phyloP scores from a whole-genome alignment of 2,888 invertebrate species.

The Leistus spinibarbis region DNA sequence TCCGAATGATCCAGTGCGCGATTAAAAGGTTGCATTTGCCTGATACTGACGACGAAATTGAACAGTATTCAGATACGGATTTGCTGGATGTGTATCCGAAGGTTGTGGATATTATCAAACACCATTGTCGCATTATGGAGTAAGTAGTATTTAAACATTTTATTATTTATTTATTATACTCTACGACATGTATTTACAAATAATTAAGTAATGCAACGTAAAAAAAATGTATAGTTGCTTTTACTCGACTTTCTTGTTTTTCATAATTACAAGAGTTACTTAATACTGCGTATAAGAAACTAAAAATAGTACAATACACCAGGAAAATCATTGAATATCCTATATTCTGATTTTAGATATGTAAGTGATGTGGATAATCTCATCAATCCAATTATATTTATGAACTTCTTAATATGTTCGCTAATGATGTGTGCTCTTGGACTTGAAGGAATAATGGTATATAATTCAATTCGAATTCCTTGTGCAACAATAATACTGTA shows the following conservation, averaged over 20 bases:
- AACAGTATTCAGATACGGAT: background rate
- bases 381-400: conserved; percentile 7
- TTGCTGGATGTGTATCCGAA: conserved; percentile 1
- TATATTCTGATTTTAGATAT: conserved; percentile 7
- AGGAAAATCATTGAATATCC: too few relatives aligned
- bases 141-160: background rate
- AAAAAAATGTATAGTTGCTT: too few relatives aligned
- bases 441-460: conserved; percentile 6
- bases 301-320: too few relatives aligned
- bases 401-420: conserved; percentile 3
- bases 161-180: too few relatives aligned
- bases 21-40: conserved; percentile 1
- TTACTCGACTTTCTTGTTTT: too few relatives aligned
- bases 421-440: conserved; percentile 8
- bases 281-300: too few relatives aligned
- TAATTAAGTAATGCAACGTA: too few relatives aligned
- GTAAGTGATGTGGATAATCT: background rate
- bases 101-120: background rate
- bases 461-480: background rate
- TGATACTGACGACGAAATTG: background rate
- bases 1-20: conserved; percentile 4
- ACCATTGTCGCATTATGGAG: conserved; percentile 18
- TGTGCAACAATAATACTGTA: background rate
- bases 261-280: too few relatives aligned
- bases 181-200: too few relatives aligned